Evolutionary conservation across 1,140 invertebrate genomes (phyloP).

Genomic region (Medauroidea extradentata): DNA sequence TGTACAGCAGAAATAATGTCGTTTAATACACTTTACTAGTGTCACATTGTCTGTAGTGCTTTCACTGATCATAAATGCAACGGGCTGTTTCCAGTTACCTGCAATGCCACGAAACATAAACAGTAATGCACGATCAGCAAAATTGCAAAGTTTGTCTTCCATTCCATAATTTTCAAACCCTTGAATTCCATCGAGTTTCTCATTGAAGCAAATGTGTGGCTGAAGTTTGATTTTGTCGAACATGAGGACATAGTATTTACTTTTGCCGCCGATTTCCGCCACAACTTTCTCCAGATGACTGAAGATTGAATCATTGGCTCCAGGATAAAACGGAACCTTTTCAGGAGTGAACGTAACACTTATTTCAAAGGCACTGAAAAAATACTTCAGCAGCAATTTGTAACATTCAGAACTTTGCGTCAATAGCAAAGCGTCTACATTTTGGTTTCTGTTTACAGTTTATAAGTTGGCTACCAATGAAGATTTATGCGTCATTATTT

Average conservation of each 20-base stretch:
- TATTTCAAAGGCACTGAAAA: conserved; percentile 22
- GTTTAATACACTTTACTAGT: conserved; percentile 1
- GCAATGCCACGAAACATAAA: conserved; percentile 23
- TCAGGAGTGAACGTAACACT: conserved; percentile 17
- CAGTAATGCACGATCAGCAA: conserved; percentile 25
- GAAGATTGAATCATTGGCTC: conserved; percentile 8
- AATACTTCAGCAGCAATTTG: conserved; percentile 20
- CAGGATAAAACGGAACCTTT: background rate
- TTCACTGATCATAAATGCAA: conserved; percentile 12
- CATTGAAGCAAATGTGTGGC: conserved; percentile 13
- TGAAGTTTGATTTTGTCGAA: conserved; percentile 18
- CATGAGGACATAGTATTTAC: conserved; percentile 9
- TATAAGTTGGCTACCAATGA: no score
- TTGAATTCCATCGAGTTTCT: conserved; percentile 12
- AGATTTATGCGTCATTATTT: no score
- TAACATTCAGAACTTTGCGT: conserved; percentile 26
- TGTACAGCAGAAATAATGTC: conserved; percentile 5
- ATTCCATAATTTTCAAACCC: conserved; percentile 25
- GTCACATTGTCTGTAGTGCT: no score
- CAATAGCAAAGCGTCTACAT: background rate
- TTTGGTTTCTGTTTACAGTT: no score
- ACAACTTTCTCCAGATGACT: conserved; percentile 9
- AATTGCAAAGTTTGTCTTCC: background rate
- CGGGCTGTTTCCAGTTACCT: conserved; percentile 22
- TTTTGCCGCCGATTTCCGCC: background rate